These are phyloP conservation scores for Delia radicum DNA, from an alignment of 1,140 invertebrate genomes.

Conservation along the genomic window DNA sequence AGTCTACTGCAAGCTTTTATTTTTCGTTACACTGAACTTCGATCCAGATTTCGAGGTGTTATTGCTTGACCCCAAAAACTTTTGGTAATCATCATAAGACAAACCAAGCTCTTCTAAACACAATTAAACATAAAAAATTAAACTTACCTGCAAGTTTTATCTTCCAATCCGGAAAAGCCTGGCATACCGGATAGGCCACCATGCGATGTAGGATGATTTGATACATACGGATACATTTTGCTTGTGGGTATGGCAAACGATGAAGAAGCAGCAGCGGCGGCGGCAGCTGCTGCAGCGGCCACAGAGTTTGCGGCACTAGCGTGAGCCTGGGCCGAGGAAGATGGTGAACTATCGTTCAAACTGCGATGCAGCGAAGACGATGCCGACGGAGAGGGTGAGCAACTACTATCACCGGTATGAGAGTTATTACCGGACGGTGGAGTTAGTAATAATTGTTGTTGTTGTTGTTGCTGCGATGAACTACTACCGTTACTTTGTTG, in stretches of 20 bases:
- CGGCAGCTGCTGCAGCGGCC: slow-evolving; percentile 63
- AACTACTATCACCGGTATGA: slow-evolving; percentile 57
- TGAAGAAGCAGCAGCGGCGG: slow-evolving; percentile 64
- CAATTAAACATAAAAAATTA: too few relatives aligned
- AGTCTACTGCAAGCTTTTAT: too few relatives aligned
- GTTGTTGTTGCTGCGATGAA: slow-evolving; percentile 57
- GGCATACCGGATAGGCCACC: slow-evolving; percentile 58
- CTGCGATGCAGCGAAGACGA: slow-evolving; percentile 59
- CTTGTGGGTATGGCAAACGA: slow-evolving; percentile 57
- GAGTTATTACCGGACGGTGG: slow-evolving; percentile 52
- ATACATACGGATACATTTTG: slow-evolving; percentile 71
- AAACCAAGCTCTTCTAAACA: too few relatives aligned
- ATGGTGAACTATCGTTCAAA: slow-evolving; percentile 63
- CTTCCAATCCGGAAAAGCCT: slow-evolving; percentile 53
- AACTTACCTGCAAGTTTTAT: slow-evolving; percentile 55
- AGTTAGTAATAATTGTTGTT: slow-evolving; percentile 48
- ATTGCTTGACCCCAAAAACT: too few relatives aligned
- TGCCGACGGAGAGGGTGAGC: slow-evolving; percentile 60
- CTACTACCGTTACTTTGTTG: slow-evolving; percentile 22
- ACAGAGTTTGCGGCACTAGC: slow-evolving; percentile 67
- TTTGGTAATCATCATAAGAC: too few relatives aligned
- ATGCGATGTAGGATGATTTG: slow-evolving; percentile 61
- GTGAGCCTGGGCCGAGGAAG: slow-evolving; percentile 66
- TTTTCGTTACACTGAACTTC: too few relatives aligned
- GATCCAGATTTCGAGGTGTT: too few relatives aligned